Evolutionary conservation across 64 coral and sea anemone species (phyloP), one percentile per base, ranked within the genome.

Genomic region (Porites australiensis): DNA sequence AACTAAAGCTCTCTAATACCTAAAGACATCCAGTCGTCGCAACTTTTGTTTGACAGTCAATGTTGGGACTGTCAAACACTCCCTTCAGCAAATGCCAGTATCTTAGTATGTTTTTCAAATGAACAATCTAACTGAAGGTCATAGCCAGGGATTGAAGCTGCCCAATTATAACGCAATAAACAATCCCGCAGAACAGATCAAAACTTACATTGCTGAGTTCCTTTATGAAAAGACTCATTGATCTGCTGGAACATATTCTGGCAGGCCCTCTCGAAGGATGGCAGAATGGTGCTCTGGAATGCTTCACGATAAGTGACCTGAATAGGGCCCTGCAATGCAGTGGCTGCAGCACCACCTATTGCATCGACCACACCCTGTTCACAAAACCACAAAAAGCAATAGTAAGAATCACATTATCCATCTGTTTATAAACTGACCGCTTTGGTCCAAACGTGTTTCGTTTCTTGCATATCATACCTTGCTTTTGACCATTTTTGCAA

Each of bases 191-290:
- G 71, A 12, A 90, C n/a, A 82, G 11, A 44, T 51, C 11, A n/a
- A 15, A n/a, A 91, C 97, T 96, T 89, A 98, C 97, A 98, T 81
- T 98, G 97, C 83, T 96, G 94, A 4, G 97, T 98, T 82, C 97
- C 97, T 76, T 83, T 93, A 71, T 95, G 82, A 78, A 98, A 98
- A 18, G 94, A 84, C 0, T 93, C 94, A 47, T 98, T 98, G 62
- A 98, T 95, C 44, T 98, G 97, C 5, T 95, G 88, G 49, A 95
- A 98, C 94, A 98, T 96, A 18, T 81, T 82, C 21, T 95, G 90
- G 52, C 94, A 96, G 13, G 97, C 93, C 44, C 90, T 93, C 77
- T 98, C 97, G 89, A 98, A 98, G 13, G 94, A 89, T 5, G 97
- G 97, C 61, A 98, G 8, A 37, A 98, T 90, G 4, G 94, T 88